A percentile compares a stretch with the other conserved stretches of the same genome.
Conservation (phyloP, 1,140 invertebrate genomes). For the Samia ricini region DNA sequence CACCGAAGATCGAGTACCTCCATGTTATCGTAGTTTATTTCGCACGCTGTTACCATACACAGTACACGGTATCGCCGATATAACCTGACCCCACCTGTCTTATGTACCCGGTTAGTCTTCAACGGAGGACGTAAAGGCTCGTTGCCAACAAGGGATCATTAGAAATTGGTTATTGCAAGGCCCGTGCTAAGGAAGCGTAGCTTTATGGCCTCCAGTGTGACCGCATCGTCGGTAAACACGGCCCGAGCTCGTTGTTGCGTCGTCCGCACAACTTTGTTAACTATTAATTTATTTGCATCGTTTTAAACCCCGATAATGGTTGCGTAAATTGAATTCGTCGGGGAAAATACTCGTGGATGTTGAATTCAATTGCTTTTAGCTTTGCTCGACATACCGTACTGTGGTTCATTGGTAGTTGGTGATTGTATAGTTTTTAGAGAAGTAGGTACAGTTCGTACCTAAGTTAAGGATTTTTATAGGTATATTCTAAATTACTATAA, state of each 20-base stretch:
- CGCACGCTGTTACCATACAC: slow-evolving; percentile 43
- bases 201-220: slow-evolving; percentile 54
- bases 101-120: not conserved
- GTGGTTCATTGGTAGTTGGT: too few species aligned
- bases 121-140: not conserved
- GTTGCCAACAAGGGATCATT: slow-evolving; percentile 27
- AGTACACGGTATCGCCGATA: slow-evolving; percentile 21
- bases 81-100: slow-evolving; percentile 13
- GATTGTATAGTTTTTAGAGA: too few species aligned
- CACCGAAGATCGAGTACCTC: slow-evolving; percentile 44
- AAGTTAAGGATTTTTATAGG: too few species aligned
- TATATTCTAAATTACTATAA: too few species aligned
- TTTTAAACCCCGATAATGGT: not conserved
- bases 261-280: slow-evolving; percentile 25
- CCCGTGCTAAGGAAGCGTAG: slow-evolving; percentile 52
- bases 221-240: slow-evolving; percentile 45
- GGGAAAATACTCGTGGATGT: not conserved
- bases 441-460: too few species aligned
- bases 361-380: not conserved
- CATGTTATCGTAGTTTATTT: slow-evolving; percentile 64
- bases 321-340: not conserved
- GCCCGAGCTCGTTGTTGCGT: slow-evolving; percentile 5
- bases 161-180: slow-evolving; percentile 31
- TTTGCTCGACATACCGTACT: not conserved
- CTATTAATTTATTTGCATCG: slow-evolving; percentile 19